These are phyloP conservation scores for Nephrotoma flavescens DNA, from an alignment of 2,888 invertebrate genomes.

Conservation along the genomic window DNA sequence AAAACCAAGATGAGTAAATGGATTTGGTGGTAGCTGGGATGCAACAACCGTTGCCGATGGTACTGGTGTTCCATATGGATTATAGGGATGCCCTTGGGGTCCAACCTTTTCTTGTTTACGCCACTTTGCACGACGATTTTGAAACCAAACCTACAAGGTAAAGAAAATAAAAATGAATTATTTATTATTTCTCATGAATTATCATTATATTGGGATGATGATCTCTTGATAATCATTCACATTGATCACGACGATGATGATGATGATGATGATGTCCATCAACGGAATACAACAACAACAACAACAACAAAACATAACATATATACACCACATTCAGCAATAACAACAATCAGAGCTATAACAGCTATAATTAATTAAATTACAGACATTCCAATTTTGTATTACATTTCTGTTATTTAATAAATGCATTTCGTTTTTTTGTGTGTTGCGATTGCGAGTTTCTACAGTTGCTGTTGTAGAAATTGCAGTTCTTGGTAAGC, in stretches of 20 bases:
- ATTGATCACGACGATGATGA: not conserved
- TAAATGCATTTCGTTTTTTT: not conserved
- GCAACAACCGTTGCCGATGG: conserved; percentile 47
- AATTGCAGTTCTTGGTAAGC: not conserved
- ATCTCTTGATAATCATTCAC: not conserved
- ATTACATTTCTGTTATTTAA: not conserved
- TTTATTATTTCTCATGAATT: not conserved
- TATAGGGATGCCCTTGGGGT: conserved; percentile 80
- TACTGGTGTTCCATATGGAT: conserved; percentile 53
- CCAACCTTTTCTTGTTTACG: conserved; percentile 87
- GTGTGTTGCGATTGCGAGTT: not conserved
- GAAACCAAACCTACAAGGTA: conserved; percentile 73
- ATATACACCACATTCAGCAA: not conserved
- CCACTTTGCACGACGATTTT: conserved; percentile 86
- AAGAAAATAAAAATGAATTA: not conserved
- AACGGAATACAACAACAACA: not conserved
- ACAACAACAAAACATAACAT: not conserved
- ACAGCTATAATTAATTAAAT: conserved; percentile 6
- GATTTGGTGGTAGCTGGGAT: conserved; percentile 60
- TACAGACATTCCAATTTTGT: conserved; percentile 4
- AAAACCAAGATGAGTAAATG: conserved; percentile 64
- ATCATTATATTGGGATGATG: not conserved
- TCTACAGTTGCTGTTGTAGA: not conserved
- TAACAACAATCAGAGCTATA: not conserved
- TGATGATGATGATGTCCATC: conserved; percentile 3